These are phyloP conservation scores for Loriculus beryllinus DNA, from an alignment of 2,797 vertebrate species.

Conservation along the genomic window DNA sequence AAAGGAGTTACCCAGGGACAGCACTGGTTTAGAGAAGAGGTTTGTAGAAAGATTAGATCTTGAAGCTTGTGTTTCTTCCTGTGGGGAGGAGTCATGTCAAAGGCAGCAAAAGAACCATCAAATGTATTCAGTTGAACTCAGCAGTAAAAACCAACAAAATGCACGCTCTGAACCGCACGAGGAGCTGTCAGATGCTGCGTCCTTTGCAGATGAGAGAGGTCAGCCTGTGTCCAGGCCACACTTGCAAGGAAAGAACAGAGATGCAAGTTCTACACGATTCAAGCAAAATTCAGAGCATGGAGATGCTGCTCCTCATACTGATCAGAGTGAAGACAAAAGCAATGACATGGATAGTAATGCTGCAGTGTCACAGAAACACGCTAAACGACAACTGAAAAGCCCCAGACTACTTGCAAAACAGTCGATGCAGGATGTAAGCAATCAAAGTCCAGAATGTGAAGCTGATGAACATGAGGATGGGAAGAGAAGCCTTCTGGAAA, in stretches of 20 bases:
- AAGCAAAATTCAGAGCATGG: neutral
- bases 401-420: neutral
- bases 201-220: neutral
- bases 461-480: neutral
- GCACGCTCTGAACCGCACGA: neutral
- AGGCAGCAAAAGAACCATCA: neutral
- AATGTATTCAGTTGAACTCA: neutral
- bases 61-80: neutral
- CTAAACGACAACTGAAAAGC: neutral
- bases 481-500: neutral
- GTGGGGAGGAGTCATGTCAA: neutral
- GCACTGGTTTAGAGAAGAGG: neutral
- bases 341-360: neutral
- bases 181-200: neutral
- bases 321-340: neutral
- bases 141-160: neutral
- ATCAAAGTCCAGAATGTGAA: neutral
- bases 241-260: neutral
- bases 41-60: constrained; percentile 20
- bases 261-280: neutral
- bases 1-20: neutral
- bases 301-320: neutral
- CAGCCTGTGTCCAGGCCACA: neutral
- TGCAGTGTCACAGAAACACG: neutral
- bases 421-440: neutral